Base-by-base conservation (phyloP, 2,797 vertebrate genomes). In the Poecile montanus region DNA sequence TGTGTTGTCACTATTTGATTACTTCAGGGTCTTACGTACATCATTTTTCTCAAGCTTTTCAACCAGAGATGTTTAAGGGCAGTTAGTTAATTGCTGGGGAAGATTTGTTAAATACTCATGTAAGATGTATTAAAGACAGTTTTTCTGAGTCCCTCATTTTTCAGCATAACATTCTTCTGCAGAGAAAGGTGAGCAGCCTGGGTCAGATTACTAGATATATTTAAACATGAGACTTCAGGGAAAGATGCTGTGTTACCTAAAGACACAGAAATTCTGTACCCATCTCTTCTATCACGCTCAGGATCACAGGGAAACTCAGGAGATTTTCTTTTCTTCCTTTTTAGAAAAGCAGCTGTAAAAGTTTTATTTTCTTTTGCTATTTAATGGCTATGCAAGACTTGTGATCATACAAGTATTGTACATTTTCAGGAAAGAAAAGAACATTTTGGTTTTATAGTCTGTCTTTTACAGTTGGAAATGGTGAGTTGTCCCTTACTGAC, bases 391-490 rank as follows among this genome's bases (percentile, higher is more conserved):
- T 85, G 61, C 74, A 85, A 79, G 80, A 32, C 29, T 45, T 85
- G 65, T 87, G 86, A 90, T 93, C 57, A 36, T 85, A 78, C 13
- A 77, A 78, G 75, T 27, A n/a, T 45, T 72, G n/a, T 66, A 85
- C 13, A 2, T 71, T 94, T 92, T 85, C 17, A 85, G 47, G 48
- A 88, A 77, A 92, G 40, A 88, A 92, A 87, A 92, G 84, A 70
- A 77, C 27, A 34, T 83, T 80, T 93, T 83, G 20, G 18, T 40
- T 92, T 92, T 71, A 44, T 50, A 60, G 62, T 91, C 54, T 85
- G 63, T 36, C 75, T 93, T 91, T 91, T 77, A 75, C 5, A 0
- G 11, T 78, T 88, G 48, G 48, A 92, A 91, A 77, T 34, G 26
- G n/a, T 75, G 58, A 83, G 21, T 34, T 89, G 66, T 85, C 65